Percentiles rank a stretch among this genome's conserved stretches.
Conservation (phyloP, 2,113 vertebrate genomes). For the Centropus bengalensis region DNA sequence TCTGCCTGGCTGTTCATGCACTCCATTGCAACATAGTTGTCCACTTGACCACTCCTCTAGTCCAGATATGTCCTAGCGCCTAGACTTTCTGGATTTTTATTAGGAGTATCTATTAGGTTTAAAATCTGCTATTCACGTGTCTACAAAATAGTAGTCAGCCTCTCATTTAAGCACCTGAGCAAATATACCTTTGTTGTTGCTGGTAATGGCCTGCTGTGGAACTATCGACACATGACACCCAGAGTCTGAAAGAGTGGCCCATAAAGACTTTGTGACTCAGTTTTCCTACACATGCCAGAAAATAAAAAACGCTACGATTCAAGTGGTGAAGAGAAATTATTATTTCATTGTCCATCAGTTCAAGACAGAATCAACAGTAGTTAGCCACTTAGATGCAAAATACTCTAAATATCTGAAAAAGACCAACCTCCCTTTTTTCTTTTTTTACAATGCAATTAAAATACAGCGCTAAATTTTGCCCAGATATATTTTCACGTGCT, state of each 20-base stretch:
- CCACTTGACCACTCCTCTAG: background rate
- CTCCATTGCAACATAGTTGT: background rate
- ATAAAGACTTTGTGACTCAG: background rate
- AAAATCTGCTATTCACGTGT: background rate
- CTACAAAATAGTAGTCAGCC: background rate
- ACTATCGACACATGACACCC: background rate
- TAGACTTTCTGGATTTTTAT: background rate
- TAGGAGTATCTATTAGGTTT: background rate
- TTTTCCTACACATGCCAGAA: background rate
- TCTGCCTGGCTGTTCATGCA: background rate
- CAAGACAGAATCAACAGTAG: background rate
- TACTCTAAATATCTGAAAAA: background rate
- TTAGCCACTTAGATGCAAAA: background rate
- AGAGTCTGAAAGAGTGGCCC: background rate
- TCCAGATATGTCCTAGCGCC: background rate
- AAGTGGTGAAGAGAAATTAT: background rate
- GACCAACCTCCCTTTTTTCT: background rate
- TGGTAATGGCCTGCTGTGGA: background rate
- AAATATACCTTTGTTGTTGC: background rate
- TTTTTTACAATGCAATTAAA: background rate
- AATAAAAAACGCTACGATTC: background rate
- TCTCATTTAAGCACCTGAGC: background rate
- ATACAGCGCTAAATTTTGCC: background rate
- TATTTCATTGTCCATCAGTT: background rate
- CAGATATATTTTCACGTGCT: background rate